These are phyloP conservation scores for Neopelma chrysocephalum DNA, from an alignment of 2,797 vertebrate species.

Conservation along the genomic window DNA sequence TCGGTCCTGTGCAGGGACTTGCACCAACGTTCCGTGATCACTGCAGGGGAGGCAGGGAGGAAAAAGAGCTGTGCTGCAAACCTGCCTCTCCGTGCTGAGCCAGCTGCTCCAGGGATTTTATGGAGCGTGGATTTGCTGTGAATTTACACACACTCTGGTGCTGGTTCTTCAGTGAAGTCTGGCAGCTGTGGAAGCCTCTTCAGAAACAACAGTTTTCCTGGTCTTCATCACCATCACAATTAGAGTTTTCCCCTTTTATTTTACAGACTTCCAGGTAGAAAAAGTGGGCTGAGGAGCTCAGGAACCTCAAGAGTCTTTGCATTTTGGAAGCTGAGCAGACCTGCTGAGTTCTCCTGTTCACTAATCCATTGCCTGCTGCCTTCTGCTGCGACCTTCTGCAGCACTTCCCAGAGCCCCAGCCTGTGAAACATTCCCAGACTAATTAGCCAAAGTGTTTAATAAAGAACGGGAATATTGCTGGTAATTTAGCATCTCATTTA, in stretches of 20 bases:
- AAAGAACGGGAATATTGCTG: conserved; percentile 68
- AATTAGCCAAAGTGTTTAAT: conserved; percentile 72
- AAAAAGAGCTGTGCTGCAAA: background rate
- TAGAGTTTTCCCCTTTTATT: background rate
- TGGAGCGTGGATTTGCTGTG: fast-evolving
- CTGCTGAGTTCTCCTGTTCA: background rate
- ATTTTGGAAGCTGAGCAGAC: background rate
- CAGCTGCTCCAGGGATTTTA: background rate
- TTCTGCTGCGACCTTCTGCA: conserved; percentile 45
- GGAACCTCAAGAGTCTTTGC: background rate
- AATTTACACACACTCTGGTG: background rate
- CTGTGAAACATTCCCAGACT: conserved; percentile 30
- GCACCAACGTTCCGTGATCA: background rate
- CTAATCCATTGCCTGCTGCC: background rate
- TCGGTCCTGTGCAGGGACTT: background rate
- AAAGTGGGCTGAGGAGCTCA: background rate
- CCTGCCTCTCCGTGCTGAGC: background rate
- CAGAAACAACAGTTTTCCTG: background rate
- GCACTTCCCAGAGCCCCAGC: background rate
- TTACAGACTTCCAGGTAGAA: background rate
- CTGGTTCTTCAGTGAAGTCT: background rate
- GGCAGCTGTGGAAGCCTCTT: background rate
- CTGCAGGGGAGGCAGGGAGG: background rate
- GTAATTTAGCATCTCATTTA: conserved; percentile 71
- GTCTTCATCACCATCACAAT: background rate